phyloP scores from a whole-genome alignment of 2,113 vertebrate genomes.

The Chamaetylas fuelleborni region DNA sequence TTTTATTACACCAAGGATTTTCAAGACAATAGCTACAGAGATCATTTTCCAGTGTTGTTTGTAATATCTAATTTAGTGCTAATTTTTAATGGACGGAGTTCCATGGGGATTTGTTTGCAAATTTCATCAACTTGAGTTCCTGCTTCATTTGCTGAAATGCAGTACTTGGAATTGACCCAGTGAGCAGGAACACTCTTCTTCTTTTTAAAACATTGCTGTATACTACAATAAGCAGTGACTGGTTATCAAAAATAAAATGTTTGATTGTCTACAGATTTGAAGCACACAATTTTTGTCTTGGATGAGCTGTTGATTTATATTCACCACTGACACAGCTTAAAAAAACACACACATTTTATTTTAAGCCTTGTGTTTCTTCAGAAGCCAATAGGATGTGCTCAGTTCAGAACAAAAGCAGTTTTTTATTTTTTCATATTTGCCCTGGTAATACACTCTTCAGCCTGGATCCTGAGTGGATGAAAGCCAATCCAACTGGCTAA shows the following conservation, averaged over 20 bases:
- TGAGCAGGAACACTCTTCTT: background rate
- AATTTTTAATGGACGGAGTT: constrained; percentile 61
- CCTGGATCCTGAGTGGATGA: background rate
- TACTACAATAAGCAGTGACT: constrained; percentile 31
- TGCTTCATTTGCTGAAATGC: constrained; percentile 57
- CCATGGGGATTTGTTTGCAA: constrained; percentile 58
- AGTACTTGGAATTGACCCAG: constrained; percentile 54
- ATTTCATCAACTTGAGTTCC: constrained; percentile 58
- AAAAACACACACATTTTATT: constrained; percentile 24
- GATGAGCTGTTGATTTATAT: background rate
- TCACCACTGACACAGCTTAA: constrained; percentile 4
- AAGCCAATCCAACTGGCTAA: background rate
- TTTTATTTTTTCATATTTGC: background rate
- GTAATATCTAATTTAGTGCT: constrained; percentile 60
- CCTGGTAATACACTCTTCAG: background rate
- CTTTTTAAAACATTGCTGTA: constrained; percentile 34
- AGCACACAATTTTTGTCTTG: background rate
- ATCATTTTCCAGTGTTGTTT: constrained; percentile 38
- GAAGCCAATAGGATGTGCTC: background rate
- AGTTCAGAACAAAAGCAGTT: constrained; percentile 29
- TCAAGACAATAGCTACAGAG: constrained; percentile 46
- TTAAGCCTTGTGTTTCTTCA: background rate
- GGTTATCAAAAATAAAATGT: constrained; percentile 55
- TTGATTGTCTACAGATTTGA: constrained; percentile 36
- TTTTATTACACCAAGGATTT: constrained; percentile 69